Evolutionary conservation across 2,797 vertebrate genomes (phyloP), one percentile per base, ranked within the genome.

Genomic region (Eospalax fontanierii): DNA sequence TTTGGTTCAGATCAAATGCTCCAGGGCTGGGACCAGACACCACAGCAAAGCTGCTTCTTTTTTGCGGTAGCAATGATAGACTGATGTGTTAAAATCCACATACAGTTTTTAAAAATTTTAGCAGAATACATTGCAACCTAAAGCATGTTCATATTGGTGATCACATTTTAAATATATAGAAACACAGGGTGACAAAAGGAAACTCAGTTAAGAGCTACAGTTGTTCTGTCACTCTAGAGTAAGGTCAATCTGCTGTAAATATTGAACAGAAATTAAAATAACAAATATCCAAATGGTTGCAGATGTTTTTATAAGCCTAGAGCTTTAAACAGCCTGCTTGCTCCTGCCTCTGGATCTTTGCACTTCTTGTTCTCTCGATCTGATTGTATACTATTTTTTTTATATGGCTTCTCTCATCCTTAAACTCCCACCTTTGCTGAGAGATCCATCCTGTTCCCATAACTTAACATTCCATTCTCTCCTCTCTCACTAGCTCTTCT

Each of bases 31-130:
- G 87, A 87, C 95, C 94, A 93, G 80, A 95, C 46, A 63, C 87
- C 81, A 88, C 83, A 83, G 63, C 88, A 87, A 81, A 71, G 82
- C 89, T 97, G 54, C 93, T 97, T 97, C 95, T 75, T 98, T 85
- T 98, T 88, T 85, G 57, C 86, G 93, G 85, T 57, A 97, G 89
- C 79, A 96, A 86, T 97, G 85, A 98, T 74, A 97, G 97, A 97
- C 95, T 38, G 57, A 66, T 90, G 46, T 59, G 26, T 95, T 97
- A 95, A 95, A 94, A 97, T 81, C 71, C 74, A 65, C 86, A 76
- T 3, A 19, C 89, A 46, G 35, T 74, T 89, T 85, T 73, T n/a
- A 7, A 79, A 94, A 87, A 70, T 92, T 90, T 93, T 81, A 79
- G 74, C 78, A 87, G 91, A 90, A 81, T 87, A 18, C 30, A 61